Percentiles rank a stretch among this genome's conserved stretches.
phyloP scores from a whole-genome alignment of 2,113 vertebrate genomes.

The Forbesichthys agassizii region DNA sequence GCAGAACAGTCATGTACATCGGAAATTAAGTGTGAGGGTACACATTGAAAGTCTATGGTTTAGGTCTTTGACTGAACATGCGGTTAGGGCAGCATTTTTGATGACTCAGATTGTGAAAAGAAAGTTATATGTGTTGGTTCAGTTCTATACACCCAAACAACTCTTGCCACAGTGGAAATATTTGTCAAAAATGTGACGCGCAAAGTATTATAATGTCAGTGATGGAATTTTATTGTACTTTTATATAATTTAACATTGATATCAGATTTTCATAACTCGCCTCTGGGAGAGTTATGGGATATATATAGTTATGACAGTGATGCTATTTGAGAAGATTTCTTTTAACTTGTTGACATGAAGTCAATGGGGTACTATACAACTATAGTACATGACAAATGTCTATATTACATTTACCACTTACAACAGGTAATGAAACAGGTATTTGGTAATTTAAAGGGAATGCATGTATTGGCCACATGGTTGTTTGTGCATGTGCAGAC shows the following conservation, averaged over 20 bases:
- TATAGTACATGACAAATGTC: too few species aligned
- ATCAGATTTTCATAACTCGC: neutral
- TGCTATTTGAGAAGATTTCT: too few species aligned
- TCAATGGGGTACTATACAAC: neutral
- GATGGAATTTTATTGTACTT: neutral
- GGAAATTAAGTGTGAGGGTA: constrained; percentile 20
- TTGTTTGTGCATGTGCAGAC: too few species aligned
- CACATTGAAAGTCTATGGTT: constrained; percentile 59
- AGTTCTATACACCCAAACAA: constrained; percentile 25
- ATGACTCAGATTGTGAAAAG: constrained; percentile 72
- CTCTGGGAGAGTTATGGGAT: neutral
- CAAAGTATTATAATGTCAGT: neutral
- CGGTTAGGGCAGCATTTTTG: constrained; percentile 56
- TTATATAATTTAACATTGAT: neutral
- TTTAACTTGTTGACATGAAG: neutral
- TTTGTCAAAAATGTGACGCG: constrained; percentile 5
- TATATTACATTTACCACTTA: too few species aligned
- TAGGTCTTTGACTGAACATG: constrained; percentile 51
- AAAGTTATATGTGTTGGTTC: constrained; percentile 58
- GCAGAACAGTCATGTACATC: neutral
- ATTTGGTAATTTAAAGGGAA: too few species aligned
- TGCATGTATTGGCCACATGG: too few species aligned
- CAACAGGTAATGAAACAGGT: too few species aligned
- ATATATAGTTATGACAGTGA: too few species aligned
- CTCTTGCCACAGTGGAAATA: constrained; percentile 67